Percentiles rank a stretch among this genome's conserved stretches.
phyloP scores from a whole-genome alignment of 2,797 vertebrate species.

The Champsocephalus gunnari region DNA sequence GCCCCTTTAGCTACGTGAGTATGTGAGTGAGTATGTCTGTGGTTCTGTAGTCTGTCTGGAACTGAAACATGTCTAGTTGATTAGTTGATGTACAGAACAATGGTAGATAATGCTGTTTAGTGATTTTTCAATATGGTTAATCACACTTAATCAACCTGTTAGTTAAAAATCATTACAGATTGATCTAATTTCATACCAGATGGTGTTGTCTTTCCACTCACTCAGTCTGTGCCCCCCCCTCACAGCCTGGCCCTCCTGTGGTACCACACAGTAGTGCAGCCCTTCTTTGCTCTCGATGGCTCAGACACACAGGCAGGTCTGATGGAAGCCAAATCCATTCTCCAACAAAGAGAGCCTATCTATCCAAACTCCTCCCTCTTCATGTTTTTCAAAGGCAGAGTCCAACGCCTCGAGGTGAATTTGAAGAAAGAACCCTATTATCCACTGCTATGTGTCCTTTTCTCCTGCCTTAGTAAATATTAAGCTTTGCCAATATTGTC shows the following conservation, averaged over 20 bases:
- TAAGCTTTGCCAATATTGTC: neutral
- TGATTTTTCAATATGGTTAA: neutral
- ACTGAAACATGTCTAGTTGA: neutral
- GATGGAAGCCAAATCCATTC: conserved; percentile 95
- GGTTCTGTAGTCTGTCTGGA: conserved; percentile 31
- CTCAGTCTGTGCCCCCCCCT: conserved; percentile 18
- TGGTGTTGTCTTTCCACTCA: neutral
- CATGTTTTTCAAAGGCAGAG: conserved; percentile 98
- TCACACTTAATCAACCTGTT: neutral
- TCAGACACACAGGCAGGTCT: conserved; percentile 92
- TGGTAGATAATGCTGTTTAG: neutral
- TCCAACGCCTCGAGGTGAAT: conserved; percentile 96
- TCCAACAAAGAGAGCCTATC: conserved; percentile 91
- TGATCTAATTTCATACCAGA: neutral
- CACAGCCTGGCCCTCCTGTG: conserved; percentile 94
- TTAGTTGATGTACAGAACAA: neutral
- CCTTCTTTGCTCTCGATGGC: conserved; percentile 97
- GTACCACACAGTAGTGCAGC: conserved; percentile 99
- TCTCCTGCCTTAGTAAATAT: conserved; percentile 1
- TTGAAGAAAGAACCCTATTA: neutral
- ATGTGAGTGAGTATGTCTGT: conserved; percentile 80
- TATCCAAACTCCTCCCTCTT: conserved; percentile 99
- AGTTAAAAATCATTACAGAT: neutral
- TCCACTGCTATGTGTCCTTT: neutral
- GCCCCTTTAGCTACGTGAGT: conserved; percentile 99